Percentiles rank a stretch among this genome's conserved stretches.
Evolutionary conservation across 2,797 vertebrate genomes (phyloP).

Genomic region (Malurus splendens): DNA sequence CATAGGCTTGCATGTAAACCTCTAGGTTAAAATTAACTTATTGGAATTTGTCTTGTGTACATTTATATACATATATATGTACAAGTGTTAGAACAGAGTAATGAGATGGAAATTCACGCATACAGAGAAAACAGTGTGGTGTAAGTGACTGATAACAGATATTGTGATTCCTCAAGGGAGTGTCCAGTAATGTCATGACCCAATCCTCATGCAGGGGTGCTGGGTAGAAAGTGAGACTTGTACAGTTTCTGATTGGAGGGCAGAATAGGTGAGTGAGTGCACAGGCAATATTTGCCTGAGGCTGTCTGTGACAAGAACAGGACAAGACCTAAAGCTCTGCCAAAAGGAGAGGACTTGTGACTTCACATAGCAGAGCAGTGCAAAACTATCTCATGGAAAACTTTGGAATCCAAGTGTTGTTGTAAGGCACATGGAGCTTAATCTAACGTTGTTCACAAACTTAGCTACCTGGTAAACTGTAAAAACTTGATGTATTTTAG

Average conservation of each 20-base stretch:
- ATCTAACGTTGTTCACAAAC: neutral
- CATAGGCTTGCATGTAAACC: neutral
- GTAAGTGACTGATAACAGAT: neutral
- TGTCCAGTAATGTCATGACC: neutral
- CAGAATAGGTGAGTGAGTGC: neutral
- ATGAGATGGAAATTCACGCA: neutral
- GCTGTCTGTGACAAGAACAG: neutral
- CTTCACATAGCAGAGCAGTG: neutral
- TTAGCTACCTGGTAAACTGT: neutral
- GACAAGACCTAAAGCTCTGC: neutral
- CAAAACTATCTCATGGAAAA: neutral
- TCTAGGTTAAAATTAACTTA: neutral
- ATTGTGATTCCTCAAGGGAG: neutral
- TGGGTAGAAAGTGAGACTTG: neutral
- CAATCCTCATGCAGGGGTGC: accelerated
- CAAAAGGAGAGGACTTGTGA: neutral
- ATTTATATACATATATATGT: too few species aligned
- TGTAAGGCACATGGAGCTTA: neutral
- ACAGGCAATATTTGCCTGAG: neutral
- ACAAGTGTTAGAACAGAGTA: neutral
- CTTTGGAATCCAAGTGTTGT: neutral
- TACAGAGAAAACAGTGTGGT: neutral
- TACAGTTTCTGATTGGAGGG: neutral
- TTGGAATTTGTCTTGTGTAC: neutral
- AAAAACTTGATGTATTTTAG: neutral